Evolutionary conservation across 2,113 vertebrate species (phyloP).

Genomic region (Tamias sibiricus): DNA sequence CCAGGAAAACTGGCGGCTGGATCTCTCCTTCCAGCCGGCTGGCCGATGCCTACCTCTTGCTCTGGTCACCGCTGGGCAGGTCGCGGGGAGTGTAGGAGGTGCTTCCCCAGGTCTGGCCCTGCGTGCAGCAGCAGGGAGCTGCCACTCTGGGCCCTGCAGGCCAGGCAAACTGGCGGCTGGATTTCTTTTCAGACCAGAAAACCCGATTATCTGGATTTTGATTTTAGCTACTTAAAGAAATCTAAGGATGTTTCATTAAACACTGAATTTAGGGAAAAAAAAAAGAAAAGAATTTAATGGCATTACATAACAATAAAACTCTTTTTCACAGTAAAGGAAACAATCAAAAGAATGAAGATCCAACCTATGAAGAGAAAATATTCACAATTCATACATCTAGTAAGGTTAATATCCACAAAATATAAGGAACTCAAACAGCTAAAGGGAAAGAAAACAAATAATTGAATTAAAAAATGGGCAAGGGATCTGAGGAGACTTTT

Average conservation of each 20-base stretch:
- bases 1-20: no score
- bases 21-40: no score
- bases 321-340: neutral
- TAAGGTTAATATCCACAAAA: neutral
- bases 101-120: no score
- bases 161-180: no score
- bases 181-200: neutral
- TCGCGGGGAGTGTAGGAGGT: no score
- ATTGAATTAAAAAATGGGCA: neutral
- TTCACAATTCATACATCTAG: neutral
- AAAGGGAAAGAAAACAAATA: neutral
- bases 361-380: neutral
- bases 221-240: neutral
- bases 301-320: neutral
- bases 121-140: no score
- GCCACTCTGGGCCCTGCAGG: no score
- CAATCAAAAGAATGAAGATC: neutral
- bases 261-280: neutral
- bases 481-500: neutral
- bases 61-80: no score
- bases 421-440: neutral
- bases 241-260: constrained; percentile 10
- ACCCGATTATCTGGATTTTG: neutral
- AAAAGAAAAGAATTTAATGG: no score
- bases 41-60: no score